Base-by-base conservation (phyloP, 2,113 vertebrate species). In the Copsychus sechellarum region DNA sequence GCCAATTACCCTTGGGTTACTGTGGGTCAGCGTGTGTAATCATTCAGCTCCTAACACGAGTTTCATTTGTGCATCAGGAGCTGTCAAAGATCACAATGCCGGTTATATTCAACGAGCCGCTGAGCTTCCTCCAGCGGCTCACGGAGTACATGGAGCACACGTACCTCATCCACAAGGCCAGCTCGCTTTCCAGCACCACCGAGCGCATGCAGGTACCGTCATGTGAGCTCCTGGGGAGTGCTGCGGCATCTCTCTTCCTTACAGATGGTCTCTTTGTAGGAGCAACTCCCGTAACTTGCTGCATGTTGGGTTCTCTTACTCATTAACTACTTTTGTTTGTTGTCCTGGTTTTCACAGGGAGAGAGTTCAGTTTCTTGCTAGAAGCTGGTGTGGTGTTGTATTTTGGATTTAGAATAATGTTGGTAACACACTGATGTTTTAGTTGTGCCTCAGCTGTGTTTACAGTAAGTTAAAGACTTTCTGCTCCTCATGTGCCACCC, bases 61-160 rank as follows among this genome's bases (percentile, higher is more conserved):
- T 86, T 90, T 88, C 91, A 93, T 84, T 94, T 81, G 94, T 54
- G 40, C 88, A 70, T 80, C 95, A 99, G 99, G 99, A 99, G 95
- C 40, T 99, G 62, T 99, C 99, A 47, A 99, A 99, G 98, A 99
- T 99, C 95, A 99, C 99, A 42, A 99, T 99, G 99, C 99, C 99
- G 0, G 99, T 99, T 40, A 98, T 99, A 85, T 99, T 99, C 96
- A 99, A 99, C 9, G 99, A 99, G 97, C 99, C 99, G 0, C 96
- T 99, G 97, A 99, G 99, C 97, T 99, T 99, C 95, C 98, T 99
- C 0, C 99, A 99, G 96, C 98, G 99, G 17, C 97, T 99, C 11
- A 98, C 99, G 0, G 99, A 99, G 73, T 99, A 99, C 60, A 99
- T 99, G 99, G 99, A 99, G 96, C 99, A 99, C 71, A 99, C 99